Conservation (phyloP, 2,113 vertebrate genomes). For the Tragulus kanchil region DNA sequence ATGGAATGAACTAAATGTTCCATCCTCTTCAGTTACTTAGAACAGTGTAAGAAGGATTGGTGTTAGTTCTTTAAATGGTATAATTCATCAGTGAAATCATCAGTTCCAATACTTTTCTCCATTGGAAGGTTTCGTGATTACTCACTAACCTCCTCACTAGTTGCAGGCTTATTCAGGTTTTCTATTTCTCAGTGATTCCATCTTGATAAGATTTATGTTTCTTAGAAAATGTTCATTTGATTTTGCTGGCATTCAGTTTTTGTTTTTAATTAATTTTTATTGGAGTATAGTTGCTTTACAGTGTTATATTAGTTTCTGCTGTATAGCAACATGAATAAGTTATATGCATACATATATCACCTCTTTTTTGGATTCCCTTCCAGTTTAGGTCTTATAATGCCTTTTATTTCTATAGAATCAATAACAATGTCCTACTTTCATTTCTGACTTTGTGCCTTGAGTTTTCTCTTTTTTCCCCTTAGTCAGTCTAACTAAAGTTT, state of each 20-base stretch:
- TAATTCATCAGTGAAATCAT: background rate
- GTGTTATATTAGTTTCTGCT: background rate
- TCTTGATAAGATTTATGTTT: background rate
- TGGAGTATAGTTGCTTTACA: background rate
- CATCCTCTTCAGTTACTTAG: background rate
- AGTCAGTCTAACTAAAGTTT: background rate
- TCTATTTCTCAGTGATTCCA: background rate
- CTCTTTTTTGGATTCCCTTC: background rate
- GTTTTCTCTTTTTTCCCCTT: background rate
- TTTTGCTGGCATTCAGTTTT: background rate
- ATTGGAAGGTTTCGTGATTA: background rate
- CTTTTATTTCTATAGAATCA: too few relatives aligned
- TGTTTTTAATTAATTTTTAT: background rate
- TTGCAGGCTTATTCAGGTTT: background rate
- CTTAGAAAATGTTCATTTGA: background rate
- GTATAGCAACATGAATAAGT: background rate
- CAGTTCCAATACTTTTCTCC: background rate
- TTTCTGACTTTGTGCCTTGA: background rate
- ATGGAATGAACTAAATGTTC: background rate
- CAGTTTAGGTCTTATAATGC: background rate
- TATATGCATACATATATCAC: background rate
- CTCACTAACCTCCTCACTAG: background rate
- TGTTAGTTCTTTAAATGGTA: conserved; percentile 22
- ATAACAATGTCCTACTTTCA: background rate
- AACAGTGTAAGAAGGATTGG: background rate